These are phyloP conservation scores for Xanthorhoe designata DNA, from an alignment of 2,888 invertebrate genomes.

Conservation along the genomic window DNA sequence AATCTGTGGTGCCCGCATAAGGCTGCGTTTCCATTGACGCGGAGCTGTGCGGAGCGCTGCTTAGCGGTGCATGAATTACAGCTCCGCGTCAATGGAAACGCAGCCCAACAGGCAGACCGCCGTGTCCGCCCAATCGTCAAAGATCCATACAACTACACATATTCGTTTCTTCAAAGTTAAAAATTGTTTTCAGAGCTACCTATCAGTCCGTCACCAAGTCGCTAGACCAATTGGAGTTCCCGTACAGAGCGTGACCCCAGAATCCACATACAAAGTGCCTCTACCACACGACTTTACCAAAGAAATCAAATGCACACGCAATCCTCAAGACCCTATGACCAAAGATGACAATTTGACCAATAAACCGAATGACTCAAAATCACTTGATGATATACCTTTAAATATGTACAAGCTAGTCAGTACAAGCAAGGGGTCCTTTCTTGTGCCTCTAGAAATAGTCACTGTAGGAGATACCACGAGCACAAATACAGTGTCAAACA, in stretches of 20 bases:
- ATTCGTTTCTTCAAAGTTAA: not conserved
- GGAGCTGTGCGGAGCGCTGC: too few species aligned
- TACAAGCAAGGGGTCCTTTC: constrained; percentile 46
- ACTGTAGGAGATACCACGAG: constrained; percentile 31
- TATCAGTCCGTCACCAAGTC: constrained; percentile 43
- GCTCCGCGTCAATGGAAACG: too few species aligned
- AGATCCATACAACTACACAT: too few species aligned
- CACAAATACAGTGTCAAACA: not conserved
- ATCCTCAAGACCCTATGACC: constrained; percentile 27
- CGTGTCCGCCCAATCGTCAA: too few species aligned
- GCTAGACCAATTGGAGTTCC: constrained; percentile 56
- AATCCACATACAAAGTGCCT: constrained; percentile 51
- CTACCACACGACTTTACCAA: constrained; percentile 65
- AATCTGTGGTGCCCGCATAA: too few species aligned
- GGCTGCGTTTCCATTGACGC: too few species aligned
- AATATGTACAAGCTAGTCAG: constrained; percentile 57
- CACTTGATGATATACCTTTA: constrained; percentile 4
- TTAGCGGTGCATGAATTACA: too few species aligned
- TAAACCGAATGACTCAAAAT: constrained; percentile 21
- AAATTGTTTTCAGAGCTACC: constrained; percentile 45
- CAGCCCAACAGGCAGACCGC: too few species aligned
- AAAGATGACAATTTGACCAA: constrained; percentile 37
- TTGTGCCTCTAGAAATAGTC: constrained; percentile 55
- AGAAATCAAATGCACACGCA: constrained; percentile 39
- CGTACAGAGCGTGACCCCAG: constrained; percentile 46